Percentiles rank a stretch among this genome's conserved stretches.
Conservation (phyloP, 1,140 invertebrate species). For the Sarcophaga peregrina region DNA sequence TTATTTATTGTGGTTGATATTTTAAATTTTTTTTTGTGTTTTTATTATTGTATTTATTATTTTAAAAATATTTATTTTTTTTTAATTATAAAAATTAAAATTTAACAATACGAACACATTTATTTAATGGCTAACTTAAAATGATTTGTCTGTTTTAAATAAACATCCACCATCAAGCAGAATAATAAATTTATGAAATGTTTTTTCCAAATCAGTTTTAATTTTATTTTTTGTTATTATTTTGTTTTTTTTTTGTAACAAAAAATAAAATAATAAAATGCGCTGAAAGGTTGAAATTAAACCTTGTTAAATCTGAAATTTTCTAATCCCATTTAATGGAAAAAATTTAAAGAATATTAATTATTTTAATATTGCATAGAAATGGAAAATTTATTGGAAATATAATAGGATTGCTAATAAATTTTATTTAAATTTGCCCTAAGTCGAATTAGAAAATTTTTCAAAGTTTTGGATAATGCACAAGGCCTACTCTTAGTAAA, state of each 20-base stretch:
- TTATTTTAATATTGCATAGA: no score
- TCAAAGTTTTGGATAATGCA: no score
- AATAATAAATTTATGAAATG: background rate
- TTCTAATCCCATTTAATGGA: no score
- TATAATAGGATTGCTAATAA: no score
- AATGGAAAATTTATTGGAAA: no score
- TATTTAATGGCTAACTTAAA: background rate
- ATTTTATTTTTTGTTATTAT: background rate
- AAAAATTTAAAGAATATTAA: no score
- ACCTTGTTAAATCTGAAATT: background rate
- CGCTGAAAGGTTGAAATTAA: background rate
- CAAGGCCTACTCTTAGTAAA: no score
- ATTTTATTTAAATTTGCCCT: no score
- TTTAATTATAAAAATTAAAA: background rate
- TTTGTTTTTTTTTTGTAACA: background rate
- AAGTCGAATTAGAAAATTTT: no score
- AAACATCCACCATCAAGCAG: background rate
- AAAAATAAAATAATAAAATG: background rate
- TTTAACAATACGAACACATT: background rate
- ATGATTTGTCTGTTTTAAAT: conserved; percentile 3
- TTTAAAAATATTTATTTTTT: background rate
- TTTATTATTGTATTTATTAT: background rate
- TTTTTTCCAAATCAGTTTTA: background rate
- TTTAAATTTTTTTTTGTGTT: background rate
- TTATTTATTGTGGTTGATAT: no score